Evolutionary conservation across 2,797 vertebrate genomes (phyloP).

Genomic region (Rhynchotus rufescens): DNA sequence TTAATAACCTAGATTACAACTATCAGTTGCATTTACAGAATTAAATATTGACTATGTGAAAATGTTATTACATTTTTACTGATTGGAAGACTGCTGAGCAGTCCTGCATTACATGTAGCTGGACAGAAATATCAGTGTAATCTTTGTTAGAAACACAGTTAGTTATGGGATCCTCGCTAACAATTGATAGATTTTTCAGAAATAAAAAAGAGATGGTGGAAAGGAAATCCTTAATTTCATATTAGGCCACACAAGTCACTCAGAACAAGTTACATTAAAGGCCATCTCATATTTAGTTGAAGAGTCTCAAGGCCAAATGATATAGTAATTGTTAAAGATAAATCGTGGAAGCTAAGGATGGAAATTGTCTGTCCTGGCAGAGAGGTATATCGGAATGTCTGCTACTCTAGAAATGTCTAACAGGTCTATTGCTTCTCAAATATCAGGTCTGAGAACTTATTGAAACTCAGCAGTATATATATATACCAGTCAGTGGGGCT

Average conservation of each 20-base stretch:
- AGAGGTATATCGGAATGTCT: not conserved
- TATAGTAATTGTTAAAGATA: not conserved
- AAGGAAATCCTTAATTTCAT: conserved; percentile 63
- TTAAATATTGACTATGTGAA: conserved; percentile 93
- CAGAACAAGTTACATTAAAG: conserved; percentile 19
- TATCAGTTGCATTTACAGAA: conserved; percentile 91
- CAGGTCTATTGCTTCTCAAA: not conserved
- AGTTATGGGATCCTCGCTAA: conserved; percentile 67
- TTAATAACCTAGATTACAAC: conserved; percentile 89
- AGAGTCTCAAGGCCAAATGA: conserved; percentile 23
- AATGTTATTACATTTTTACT: conserved; percentile 87
- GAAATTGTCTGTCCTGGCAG: not conserved
- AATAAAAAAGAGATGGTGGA: conserved; percentile 9
- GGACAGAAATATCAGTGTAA: conserved; percentile 83
- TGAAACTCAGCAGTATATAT: not conserved
- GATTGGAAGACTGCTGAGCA: conserved; percentile 79
- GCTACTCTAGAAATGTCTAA: not conserved
- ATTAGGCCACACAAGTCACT: not conserved
- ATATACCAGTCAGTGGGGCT: not conserved
- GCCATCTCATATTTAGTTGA: not conserved
- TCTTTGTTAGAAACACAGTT: conserved; percentile 78
- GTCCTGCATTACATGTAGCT: conserved; percentile 79
- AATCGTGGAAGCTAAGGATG: not conserved
- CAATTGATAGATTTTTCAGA: conserved; percentile 56
- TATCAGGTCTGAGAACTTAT: not conserved